Base-by-base conservation (phyloP, 1,140 invertebrate genomes). In the Manduca sexta region DNA sequence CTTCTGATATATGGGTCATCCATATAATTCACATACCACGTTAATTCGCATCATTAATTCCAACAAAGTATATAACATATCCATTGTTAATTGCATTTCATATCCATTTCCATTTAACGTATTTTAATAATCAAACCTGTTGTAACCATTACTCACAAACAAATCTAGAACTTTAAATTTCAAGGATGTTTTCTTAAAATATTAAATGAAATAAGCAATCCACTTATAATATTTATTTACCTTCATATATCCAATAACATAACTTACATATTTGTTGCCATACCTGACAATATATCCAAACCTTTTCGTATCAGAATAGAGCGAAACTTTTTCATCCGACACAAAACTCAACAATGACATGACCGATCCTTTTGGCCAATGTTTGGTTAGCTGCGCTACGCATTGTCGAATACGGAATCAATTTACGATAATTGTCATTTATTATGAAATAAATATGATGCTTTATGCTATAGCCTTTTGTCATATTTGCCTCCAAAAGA, bases 401-500 rank as follows among this genome's bases (percentile, higher is more conserved):
- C 54, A 76, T 83, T 84, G 71, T 81, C 54, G 53, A 60, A 52
- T 41, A 38, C 53, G 44, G 73, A 81, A 83, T 81, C 81, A 81
- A 84, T 84, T 84, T 84, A 80, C 62, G 72, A 77, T 84, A 84
- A 84, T 84, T 84, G 81, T 80, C 82, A 83, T 85, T 80, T 85
- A 85, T 85, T 85, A 85, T 82, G 79, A 76, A 83, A 83, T 85
- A 82, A 83, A 85, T 85, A 85, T 85, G 82, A 82, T 73, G 57
- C 71, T 78, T 76, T 81, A 78, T 81, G 44, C 61, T 38, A 38
- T 57, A 13, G 17, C 39, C 70, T 68, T 69, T 84, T 80, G 69
- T 74, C 38, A 53, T n/a, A 26, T 26, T 42, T 58, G 49, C 59
- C 50, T 73, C 60, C 49, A 68, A 82, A 79, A 70, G 66, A 56